Evolutionary conservation across 53 echinoderm and acorn worm species (phyloP), one percentile per base, ranked within the genome.

Genomic region (Apostichopus leukothele): DNA sequence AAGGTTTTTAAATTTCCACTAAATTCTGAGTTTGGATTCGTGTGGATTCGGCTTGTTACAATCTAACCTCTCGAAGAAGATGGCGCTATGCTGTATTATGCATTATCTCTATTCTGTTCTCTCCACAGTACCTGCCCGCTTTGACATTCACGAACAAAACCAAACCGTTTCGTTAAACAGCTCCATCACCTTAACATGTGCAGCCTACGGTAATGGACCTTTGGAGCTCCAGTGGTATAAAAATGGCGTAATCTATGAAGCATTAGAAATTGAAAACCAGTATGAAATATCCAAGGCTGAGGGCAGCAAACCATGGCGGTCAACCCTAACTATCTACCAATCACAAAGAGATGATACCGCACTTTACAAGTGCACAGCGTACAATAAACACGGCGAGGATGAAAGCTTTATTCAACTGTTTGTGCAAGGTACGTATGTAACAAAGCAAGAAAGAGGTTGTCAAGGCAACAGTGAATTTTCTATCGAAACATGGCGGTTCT

Each of bases 201-300:
- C 74, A n/a, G 94, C 95, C 1, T 86, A 84, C 53, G 99, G 96
- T 6, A 96, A 99, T 55, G 92, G 88, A 27, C 96, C 92, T 1
- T 89, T 96, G 22, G 91, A 94, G 60, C 92, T 99, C 67, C 89
- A 93, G 55, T 99, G 99, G 99, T 90, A 79, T 7, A 99, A 99
- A 67, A 92, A 99, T 50, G 94, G 91, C 61, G 88, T 73, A 74
- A 92, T 94, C 52, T 99, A 93, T 78, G 96, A 96, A 26, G 89
- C 92, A 9, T 87, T 96, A 23, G 75, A 71, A 6, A 68, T 86
- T 53, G 88, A 76, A 21, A 90, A 95, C 52, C 93, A 92, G 39
- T 84, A 91, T 21, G 95, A 94, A 26, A 87, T 91, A 53, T 91
- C 91, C 1, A 76, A 51, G 9, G 87, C 74, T 10, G 88, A 90